Evolutionary conservation across 2,888 invertebrate species (phyloP).

Genomic region (Azorinus chamasolen): DNA sequence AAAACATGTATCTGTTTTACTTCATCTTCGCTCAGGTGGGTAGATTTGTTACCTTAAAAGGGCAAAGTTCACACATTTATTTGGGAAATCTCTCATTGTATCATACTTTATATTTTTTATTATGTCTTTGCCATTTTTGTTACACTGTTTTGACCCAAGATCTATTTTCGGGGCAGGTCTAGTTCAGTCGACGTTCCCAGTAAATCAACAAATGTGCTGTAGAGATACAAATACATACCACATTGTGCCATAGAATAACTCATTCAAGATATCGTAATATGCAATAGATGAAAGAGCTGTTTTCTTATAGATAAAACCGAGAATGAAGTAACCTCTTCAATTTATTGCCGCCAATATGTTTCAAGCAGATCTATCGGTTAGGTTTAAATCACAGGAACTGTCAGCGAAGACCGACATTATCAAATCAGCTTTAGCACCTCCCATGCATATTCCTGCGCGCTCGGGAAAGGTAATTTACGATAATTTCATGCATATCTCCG

Average conservation of each 20-base stretch:
- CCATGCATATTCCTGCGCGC: slow-evolving; percentile 57
- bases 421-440: slow-evolving; percentile 55
- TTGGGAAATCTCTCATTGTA: too few species aligned
- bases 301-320: slow-evolving; percentile 66
- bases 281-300: slow-evolving; percentile 54
- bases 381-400: slow-evolving; percentile 59
- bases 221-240: slow-evolving; percentile 67
- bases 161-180: slow-evolving; percentile 1
- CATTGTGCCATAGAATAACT: slow-evolving; percentile 56
- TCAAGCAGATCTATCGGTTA: slow-evolving; percentile 65
- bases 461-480: slow-evolving; percentile 52
- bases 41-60: too few species aligned
- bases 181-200: slow-evolving; percentile 20
- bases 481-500: slow-evolving; percentile 58
- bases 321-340: slow-evolving; percentile 65
- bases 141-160: too few species aligned
- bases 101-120: too few species aligned
- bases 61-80: too few species aligned
- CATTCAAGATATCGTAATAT: slow-evolving; percentile 57
- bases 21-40: too few species aligned
- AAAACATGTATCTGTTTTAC: too few species aligned
- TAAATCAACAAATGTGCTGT: slow-evolving; percentile 24
- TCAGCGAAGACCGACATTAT: slow-evolving; percentile 54
- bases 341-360: slow-evolving; percentile 59
- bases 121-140: too few species aligned